Percentiles rank a stretch among this genome's conserved stretches.
phyloP scores from a whole-genome alignment of 2,888 invertebrate genomes.

The Phymatocera aterrima region DNA sequence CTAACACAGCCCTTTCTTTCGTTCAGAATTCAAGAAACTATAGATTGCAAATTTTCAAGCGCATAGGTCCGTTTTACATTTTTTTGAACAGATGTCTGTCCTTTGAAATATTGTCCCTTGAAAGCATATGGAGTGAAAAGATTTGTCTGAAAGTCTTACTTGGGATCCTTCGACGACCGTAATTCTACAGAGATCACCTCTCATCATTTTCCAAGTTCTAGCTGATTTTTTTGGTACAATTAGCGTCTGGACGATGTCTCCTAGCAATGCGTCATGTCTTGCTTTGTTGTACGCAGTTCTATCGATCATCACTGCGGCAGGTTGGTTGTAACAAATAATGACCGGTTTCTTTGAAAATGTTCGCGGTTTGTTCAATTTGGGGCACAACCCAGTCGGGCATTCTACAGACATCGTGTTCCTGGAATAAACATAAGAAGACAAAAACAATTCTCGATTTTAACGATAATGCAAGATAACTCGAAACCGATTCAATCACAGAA shows the following conservation, averaged over 20 bases:
- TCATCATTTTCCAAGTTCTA: conserved; percentile 72
- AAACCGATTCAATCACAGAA: background rate
- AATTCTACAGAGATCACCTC: conserved; percentile 74
- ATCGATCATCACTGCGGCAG: conserved; percentile 67
- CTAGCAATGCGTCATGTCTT: conserved; percentile 67
- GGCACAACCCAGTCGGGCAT: conserved; percentile 51
- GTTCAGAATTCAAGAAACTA: background rate
- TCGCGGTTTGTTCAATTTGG: conserved; percentile 50
- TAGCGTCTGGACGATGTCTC: conserved; percentile 65
- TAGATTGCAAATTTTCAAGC: too few relatives aligned
- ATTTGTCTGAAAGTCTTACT: conserved; percentile 52
- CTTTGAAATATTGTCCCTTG: too few relatives aligned
- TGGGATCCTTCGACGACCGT: conserved; percentile 74
- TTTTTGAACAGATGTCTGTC: too few relatives aligned
- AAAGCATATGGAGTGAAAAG: background rate
- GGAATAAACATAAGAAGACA: background rate
- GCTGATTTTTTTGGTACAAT: conserved; percentile 73
- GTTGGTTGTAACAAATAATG: conserved; percentile 72
- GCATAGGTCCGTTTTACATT: too few relatives aligned
- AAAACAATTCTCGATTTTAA: background rate
- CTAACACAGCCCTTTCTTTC: too few relatives aligned
- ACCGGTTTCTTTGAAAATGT: conserved; percentile 56
- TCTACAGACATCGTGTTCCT: background rate
- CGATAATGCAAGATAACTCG: background rate
- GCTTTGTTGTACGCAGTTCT: conserved; percentile 67